Evolutionary conservation across 92 coral and sea anemone species (phyloP), one percentile per base, ranked within the genome.

Genomic region (Phenganax marumi): DNA sequence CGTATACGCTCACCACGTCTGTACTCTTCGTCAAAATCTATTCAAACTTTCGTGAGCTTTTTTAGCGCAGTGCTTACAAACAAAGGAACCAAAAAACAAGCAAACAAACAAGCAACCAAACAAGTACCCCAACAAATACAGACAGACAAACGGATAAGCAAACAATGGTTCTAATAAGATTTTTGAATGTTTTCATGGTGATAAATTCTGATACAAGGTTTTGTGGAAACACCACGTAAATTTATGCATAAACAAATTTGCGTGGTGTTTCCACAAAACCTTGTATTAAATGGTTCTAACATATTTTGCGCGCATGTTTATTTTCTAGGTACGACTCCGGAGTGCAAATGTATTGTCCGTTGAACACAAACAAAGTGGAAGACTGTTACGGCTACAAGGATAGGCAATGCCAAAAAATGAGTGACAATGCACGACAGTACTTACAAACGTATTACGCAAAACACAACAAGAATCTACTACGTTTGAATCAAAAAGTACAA

Each of bases 401-500:
- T 50, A 55, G 88, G 12, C 87, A 84, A 62, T 73, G 87, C 26
- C 88, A 65, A 16, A 73, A 82, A 48, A 75, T 95, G 86, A 89
- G 87, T 61, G 93, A 85, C 80, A 70, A 88, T 50, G 91, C 93
- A 51, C 91, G 89, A 74, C 84, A 83, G 75, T 91, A 89, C 69
- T 84, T 95, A 51, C 93, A 91, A 90, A 91, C 92, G 81, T 95
- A 95, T 89, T 95, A 95, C 91, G 90, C 96, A 50, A 92, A 83
- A 57, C 97, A 95, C 85, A 95, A 92, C 85, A 90, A 91, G 80
- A 91, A 95, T 81, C 85, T 95, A 22, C 90, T 95, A 75, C 87
- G 98, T 49, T 89, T 95, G 75, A 95, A 95, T 88, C 98, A 95
- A 79, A 95, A 95, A 85, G 91, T 95, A 75, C 93, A 95, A 70